A percentile compares a stretch with the other conserved stretches of the same genome.
Evolutionary conservation across 1,140 invertebrate species (phyloP).

Genomic region (Drosophila orosa): DNA sequence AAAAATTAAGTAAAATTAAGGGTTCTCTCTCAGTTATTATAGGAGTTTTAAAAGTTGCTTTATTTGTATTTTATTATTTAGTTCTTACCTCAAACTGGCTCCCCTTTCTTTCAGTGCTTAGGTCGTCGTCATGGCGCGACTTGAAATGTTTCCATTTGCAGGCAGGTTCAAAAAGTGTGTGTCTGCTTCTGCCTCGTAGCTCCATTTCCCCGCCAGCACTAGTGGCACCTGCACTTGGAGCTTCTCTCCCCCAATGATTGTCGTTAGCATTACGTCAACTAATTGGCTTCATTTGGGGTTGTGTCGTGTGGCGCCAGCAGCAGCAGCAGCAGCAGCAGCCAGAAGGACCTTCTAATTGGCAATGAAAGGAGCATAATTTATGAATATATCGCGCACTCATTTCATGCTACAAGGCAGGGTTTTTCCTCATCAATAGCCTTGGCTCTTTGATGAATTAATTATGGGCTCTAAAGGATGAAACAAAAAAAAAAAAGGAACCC

Average conservation of each 20-base stretch:
- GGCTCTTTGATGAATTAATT: conserved; percentile 44
- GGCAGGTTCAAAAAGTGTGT: conserved; percentile 78
- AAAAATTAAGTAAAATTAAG: neutral
- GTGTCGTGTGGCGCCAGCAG: conserved; percentile 61
- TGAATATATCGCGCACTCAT: conserved; percentile 71
- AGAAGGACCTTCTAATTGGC: conserved; percentile 75
- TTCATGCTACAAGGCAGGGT: conserved; percentile 50
- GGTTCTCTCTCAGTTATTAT: neutral
- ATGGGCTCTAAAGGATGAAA: neutral
- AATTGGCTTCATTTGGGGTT: conserved; percentile 81
- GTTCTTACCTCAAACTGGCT: neutral
- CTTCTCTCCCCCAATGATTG: conserved; percentile 39
- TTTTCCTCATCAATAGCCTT: conserved; percentile 14
- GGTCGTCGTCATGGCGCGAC: conserved; percentile 44
- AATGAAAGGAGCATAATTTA: conserved; percentile 79
- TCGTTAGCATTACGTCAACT: conserved; percentile 80
- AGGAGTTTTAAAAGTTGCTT: neutral
- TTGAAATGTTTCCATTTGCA: conserved; percentile 75
- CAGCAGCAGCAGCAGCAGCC: too few relatives aligned
- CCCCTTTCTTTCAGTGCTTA: neutral
- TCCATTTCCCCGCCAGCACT: neutral
- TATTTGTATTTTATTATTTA: neutral
- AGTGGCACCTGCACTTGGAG: conserved; percentile 13
- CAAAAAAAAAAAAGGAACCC: neutral
- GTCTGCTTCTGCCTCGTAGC: conserved; percentile 17